A percentile compares a stretch with the other conserved stretches of the same genome.
Evolutionary conservation across 2,888 invertebrate species (phyloP).

Genomic region (Orchesella flavescens): DNA sequence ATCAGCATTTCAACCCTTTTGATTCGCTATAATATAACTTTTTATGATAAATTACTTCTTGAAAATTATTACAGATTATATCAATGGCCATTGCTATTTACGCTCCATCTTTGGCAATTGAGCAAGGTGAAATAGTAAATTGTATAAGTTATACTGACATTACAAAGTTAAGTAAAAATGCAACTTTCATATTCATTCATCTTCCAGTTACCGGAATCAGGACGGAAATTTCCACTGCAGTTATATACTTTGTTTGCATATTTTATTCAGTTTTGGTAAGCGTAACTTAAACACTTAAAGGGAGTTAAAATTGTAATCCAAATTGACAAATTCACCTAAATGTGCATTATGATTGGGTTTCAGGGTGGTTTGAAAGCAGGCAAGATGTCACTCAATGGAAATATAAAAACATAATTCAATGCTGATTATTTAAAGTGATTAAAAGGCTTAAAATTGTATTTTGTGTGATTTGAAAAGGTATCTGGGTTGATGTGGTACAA

Average conservation of each 20-base stretch:
- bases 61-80: slow-evolving; percentile 68
- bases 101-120: slow-evolving; percentile 89
- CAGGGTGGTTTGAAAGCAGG: slow-evolving; percentile 85
- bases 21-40: too few species aligned
- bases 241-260: slow-evolving; percentile 90
- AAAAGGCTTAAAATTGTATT: too few species aligned
- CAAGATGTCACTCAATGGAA: too few species aligned
- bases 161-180: too few species aligned
- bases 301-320: too few species aligned
- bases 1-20: not conserved
- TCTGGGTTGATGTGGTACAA: slow-evolving; percentile 87
- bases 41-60: slow-evolving; percentile 13
- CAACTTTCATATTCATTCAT: too few species aligned
- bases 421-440: too few species aligned
- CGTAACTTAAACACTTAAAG: too few species aligned
- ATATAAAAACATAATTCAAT: too few species aligned
- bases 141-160: not conserved
- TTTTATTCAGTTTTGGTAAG: slow-evolving; percentile 92
- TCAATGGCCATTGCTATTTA: slow-evolving; percentile 86
- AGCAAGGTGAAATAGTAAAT: slow-evolving; percentile 79
- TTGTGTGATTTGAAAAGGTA: slow-evolving; percentile 72
- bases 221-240: slow-evolving; percentile 84
- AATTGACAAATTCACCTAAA: too few species aligned
- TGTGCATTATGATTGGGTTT: too few species aligned
- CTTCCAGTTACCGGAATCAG: slow-evolving; percentile 85